phyloP scores from a whole-genome alignment of 2,888 invertebrate species.

The Timema cristinae region DNA sequence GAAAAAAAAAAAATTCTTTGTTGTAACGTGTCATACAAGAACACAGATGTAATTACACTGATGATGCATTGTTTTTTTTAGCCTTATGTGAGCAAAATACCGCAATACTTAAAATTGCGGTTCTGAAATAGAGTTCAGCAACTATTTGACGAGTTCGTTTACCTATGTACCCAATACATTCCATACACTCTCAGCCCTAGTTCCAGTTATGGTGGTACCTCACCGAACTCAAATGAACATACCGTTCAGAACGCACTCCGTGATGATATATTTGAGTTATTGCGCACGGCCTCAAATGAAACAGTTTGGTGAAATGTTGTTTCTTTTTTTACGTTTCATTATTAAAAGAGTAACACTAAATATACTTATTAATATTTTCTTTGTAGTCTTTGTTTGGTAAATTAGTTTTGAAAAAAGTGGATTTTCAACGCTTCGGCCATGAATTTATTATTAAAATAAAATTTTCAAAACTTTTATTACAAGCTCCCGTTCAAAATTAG shows the following conservation, averaged over 20 bases:
- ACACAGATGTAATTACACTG: neutral
- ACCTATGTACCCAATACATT: neutral
- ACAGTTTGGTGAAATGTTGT: too few species aligned
- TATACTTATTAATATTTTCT: too few species aligned
- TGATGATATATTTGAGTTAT: too few species aligned
- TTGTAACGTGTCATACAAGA: neutral
- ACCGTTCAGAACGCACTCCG: neutral
- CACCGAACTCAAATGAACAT: neutral
- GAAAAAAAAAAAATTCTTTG: neutral
- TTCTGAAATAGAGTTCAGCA: neutral
- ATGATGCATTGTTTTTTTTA: neutral
- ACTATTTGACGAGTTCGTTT: neutral
- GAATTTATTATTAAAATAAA: neutral
- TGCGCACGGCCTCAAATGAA: too few species aligned
- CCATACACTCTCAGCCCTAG: constrained; percentile 4
- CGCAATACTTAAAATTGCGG: neutral
- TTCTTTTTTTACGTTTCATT: too few species aligned
- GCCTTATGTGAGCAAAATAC: neutral
- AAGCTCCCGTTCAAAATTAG: neutral
- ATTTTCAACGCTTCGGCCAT: neutral
- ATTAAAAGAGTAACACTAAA: too few species aligned
- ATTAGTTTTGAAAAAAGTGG: too few species aligned
- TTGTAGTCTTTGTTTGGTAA: too few species aligned
- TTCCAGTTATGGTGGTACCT: neutral
- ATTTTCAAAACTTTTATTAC: neutral